Conservation (phyloP, 2,797 vertebrate genomes). For the Sarcophilus harrisii region DNA sequence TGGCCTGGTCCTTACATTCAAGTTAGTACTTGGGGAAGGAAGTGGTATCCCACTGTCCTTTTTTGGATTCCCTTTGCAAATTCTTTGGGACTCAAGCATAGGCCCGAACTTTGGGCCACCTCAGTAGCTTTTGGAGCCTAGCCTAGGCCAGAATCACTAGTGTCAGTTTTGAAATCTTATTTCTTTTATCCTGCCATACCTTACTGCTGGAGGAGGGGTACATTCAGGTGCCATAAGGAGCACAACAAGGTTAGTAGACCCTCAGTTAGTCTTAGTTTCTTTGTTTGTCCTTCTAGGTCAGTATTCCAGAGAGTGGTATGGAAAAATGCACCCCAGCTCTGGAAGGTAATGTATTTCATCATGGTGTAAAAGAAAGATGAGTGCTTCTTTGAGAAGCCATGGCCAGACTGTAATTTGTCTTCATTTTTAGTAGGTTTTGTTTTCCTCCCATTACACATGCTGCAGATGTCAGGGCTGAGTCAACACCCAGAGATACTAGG, state of each 20-base stretch:
- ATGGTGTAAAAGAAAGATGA: slow-evolving; percentile 60
- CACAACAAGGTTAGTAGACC: not conserved
- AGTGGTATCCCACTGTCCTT: not conserved
- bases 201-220: not conserved
- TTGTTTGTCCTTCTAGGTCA: slow-evolving; percentile 72
- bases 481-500: slow-evolving; percentile 24
- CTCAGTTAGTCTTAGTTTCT: slow-evolving; percentile 48
- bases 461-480: slow-evolving; percentile 38
- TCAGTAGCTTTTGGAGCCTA: not conserved
- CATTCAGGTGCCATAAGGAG: not conserved
- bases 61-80: slow-evolving; percentile 36
- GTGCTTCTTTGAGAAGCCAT: not conserved
- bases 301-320: slow-evolving; percentile 59
- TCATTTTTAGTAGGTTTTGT: slow-evolving; percentile 15
- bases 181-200: not conserved
- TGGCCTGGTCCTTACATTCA: not conserved
- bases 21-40: not conserved
- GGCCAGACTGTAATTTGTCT: slow-evolving; percentile 11
- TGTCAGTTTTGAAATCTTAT: slow-evolving; percentile 43
- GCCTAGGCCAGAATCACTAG: not conserved
- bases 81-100: slow-evolving; percentile 8
- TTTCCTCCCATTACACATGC: not conserved
- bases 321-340: slow-evolving; percentile 63
- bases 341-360: slow-evolving; percentile 75
- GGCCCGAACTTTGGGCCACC: slow-evolving; percentile 18